Conservation (phyloP, 2,113 vertebrate genomes). For the Trematocara stigmaticum region DNA sequence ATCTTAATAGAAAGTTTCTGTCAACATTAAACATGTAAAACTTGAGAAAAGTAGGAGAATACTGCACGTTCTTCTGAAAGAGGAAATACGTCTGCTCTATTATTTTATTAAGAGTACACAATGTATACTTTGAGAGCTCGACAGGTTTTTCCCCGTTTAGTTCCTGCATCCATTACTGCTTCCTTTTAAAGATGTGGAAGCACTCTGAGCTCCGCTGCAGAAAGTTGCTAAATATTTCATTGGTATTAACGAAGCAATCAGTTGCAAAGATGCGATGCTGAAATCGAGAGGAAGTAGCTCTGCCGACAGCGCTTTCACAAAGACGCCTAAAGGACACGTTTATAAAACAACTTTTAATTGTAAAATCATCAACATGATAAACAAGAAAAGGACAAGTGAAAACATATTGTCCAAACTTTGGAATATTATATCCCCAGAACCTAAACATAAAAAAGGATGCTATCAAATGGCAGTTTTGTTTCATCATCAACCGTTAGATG, state of each 20-base stretch:
- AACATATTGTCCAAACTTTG: not conserved
- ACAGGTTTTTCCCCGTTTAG: not conserved
- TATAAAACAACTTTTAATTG: conserved; percentile 35
- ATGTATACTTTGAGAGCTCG: not conserved
- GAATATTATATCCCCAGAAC: not conserved
- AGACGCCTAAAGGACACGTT: not conserved
- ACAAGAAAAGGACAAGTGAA: not conserved
- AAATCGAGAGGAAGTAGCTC: not conserved
- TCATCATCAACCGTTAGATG: not conserved
- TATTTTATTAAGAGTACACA: not conserved
- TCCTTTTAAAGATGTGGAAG: not conserved
- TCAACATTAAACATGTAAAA: not conserved
- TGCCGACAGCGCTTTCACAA: not conserved
- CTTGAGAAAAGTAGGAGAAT: not conserved
- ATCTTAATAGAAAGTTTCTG: not conserved
- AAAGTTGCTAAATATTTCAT: conserved; percentile 9
- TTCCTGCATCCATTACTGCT: not conserved
- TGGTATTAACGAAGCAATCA: not conserved
- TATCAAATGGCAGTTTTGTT: not conserved
- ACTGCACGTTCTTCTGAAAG: not conserved
- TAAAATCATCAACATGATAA: conserved; percentile 16
- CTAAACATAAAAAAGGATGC: not conserved
- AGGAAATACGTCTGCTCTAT: not conserved
- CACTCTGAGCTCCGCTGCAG: not conserved
- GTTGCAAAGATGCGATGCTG: not conserved